A percentile compares a stretch with the other conserved stretches of the same genome.
Conservation (phyloP, 2,113 vertebrate genomes). For the Myrmecophaga tridactyla region DNA sequence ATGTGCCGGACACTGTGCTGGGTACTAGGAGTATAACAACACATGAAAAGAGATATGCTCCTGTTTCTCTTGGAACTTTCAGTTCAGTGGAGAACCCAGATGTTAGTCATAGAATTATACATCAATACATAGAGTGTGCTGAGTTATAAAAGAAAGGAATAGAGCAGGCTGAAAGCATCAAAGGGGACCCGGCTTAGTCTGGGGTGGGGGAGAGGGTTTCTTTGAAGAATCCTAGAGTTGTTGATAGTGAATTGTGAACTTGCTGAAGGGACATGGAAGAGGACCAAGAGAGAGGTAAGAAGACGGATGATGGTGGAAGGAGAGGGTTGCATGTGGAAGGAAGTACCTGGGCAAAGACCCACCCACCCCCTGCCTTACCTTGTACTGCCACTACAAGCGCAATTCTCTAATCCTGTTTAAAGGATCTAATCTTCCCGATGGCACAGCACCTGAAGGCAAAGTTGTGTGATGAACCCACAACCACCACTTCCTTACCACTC, state of each 20-base stretch:
- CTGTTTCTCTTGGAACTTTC: neutral
- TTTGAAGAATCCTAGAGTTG: neutral
- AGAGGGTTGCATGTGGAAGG: neutral
- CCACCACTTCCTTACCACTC: neutral
- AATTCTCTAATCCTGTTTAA: neutral
- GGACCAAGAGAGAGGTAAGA: neutral
- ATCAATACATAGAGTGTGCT: neutral
- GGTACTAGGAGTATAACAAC: neutral
- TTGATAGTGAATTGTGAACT: neutral
- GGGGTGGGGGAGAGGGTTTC: neutral
- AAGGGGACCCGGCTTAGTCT: neutral
- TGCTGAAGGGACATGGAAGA: neutral
- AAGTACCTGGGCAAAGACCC: neutral
- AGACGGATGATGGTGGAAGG: neutral
- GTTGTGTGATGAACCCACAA: neutral
- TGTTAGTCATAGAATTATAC: neutral
- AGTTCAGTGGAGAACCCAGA: neutral
- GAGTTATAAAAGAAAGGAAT: neutral
- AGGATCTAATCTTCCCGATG: neutral
- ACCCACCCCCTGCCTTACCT: neutral
- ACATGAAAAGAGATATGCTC: neutral
- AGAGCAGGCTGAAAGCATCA: neutral
- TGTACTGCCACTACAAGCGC: neutral
- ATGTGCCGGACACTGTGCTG: neutral
- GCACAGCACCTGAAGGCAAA: fast-evolving